Percentiles rank a stretch among this genome's conserved stretches.
Conservation (phyloP, 2,113 vertebrate genomes). For the Rana temporaria region DNA sequence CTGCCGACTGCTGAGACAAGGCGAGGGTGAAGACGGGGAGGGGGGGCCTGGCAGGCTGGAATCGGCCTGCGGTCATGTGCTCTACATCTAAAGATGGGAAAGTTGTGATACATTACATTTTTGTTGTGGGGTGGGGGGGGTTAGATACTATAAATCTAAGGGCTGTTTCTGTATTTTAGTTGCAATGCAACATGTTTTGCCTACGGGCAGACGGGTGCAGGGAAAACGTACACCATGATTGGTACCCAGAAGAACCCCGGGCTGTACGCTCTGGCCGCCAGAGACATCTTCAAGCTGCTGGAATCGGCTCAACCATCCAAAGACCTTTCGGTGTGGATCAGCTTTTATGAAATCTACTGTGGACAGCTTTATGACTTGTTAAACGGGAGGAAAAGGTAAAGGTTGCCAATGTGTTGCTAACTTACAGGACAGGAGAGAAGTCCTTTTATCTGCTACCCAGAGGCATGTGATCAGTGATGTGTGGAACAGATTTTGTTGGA, state of each 20-base stretch:
- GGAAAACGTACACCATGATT: slow-evolving; percentile 94
- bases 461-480: no score
- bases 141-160: no score
- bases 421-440: no score
- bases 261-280: slow-evolving; percentile 84
- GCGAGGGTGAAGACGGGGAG: no score
- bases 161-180: slow-evolving; percentile 67
- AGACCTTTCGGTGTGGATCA: slow-evolving; percentile 80
- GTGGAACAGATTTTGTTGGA: no score
- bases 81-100: no score
- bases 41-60: no score
- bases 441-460: no score
- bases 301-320: slow-evolving; percentile 66
- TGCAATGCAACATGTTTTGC: slow-evolving; percentile 92
- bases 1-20: no score
- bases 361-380: slow-evolving; percentile 91
- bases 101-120: no score
- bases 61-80: no score
- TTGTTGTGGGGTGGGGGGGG: no score
- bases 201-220: slow-evolving; percentile 91
- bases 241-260: slow-evolving; percentile 80
- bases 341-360: slow-evolving; percentile 95
- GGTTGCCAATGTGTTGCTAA: not conserved
- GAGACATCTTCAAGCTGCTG: slow-evolving; percentile 85
- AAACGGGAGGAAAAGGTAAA: slow-evolving; percentile 85